Percentiles rank a stretch among this genome's conserved stretches.
phyloP scores from a whole-genome alignment of 2,888 invertebrate genomes.

The Pandemis heparana region DNA sequence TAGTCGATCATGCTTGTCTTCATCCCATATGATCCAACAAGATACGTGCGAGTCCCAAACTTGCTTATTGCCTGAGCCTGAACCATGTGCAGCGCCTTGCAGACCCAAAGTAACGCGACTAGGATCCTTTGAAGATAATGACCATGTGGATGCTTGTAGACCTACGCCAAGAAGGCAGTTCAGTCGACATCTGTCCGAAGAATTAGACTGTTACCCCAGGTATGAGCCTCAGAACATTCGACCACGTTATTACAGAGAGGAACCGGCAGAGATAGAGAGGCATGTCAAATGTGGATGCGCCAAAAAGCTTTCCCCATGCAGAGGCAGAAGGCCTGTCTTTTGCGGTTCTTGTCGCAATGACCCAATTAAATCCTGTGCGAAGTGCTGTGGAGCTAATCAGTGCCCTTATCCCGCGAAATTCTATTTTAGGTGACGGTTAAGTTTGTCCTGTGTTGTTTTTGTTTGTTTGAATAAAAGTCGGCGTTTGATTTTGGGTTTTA shows the following conservation, averaged over 20 bases:
- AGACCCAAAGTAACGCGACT: background rate
- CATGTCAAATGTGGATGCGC: slow-evolving; percentile 45
- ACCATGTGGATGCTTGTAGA: background rate
- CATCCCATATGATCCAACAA: background rate
- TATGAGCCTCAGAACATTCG: background rate
- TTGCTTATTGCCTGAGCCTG: background rate
- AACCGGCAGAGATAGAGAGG: slow-evolving; percentile 35
- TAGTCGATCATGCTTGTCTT: slow-evolving; percentile 7
- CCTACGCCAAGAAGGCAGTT: background rate
- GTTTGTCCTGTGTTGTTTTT: slow-evolving; percentile 8
- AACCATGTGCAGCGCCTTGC: background rate
- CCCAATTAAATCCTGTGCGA: slow-evolving; percentile 50
- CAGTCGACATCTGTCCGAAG: background rate
- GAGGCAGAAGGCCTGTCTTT: slow-evolving; percentile 14
- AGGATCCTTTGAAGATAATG: background rate
- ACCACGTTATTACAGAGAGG: background rate
- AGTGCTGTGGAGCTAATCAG: slow-evolving; percentile 54
- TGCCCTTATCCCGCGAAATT: slow-evolving; percentile 63
- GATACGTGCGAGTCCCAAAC: background rate
- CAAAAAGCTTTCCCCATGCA: slow-evolving; percentile 45
- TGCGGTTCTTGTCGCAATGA: slow-evolving; percentile 18
- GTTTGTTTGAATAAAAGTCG: slow-evolving; percentile 13
- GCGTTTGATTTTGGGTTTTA: background rate
- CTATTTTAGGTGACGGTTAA: slow-evolving; percentile 51
- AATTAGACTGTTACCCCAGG: background rate